Evolutionary conservation across 2,888 invertebrate genomes (phyloP), one percentile per base, ranked within the genome.

Genomic region (Hydroisotoma schaefferi): DNA sequence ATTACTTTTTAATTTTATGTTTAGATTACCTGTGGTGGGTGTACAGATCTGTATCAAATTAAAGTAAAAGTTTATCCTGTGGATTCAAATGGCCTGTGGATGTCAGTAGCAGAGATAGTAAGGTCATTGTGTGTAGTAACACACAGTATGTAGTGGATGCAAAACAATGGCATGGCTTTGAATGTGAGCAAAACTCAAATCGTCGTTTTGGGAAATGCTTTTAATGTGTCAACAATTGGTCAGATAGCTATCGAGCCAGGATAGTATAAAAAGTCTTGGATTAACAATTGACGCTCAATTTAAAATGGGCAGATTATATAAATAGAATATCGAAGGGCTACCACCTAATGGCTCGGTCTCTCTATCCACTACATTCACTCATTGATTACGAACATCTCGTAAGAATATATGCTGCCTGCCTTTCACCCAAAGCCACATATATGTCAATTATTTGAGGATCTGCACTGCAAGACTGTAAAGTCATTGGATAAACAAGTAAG

Each of bases 141-240:
- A n/a, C n/a, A n/a, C n/a, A n/a, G n/a, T n/a, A n/a, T n/a, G n/a
- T n/a, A 27, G 2, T 65, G 65, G 65, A 38, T 61, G 37, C 5
- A 18, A 18, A 23, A 8, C 12, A 65, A 65, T 57, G 22, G 40
- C 18, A 38, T 65, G n/a, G 28, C 25, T 1, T 33, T 65, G 1
- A 65, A 61, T 40, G 38, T 55, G 2, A 27, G 38, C 20, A 65
- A 65, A 56, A 56, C 55, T 1, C 37, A 61, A 48, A 40, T 38
- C 22, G 54, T 65, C 15, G 27, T 64, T 12, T 8, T 60, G 5
- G 60, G 57, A 2, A 49, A 33, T 27, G 26, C 49, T 15, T 18
- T 27, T 18, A 25, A 23, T 8, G 25, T 49, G 26, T 5, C 27
- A 10, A 20, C 5, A 27, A 49, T 49, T 28, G 49, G 49, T 4